A percentile compares a stretch with the other conserved stretches of the same genome.
Conservation (phyloP, 2,888 invertebrate genomes). For the Eumacrocentrus americanus region DNA sequence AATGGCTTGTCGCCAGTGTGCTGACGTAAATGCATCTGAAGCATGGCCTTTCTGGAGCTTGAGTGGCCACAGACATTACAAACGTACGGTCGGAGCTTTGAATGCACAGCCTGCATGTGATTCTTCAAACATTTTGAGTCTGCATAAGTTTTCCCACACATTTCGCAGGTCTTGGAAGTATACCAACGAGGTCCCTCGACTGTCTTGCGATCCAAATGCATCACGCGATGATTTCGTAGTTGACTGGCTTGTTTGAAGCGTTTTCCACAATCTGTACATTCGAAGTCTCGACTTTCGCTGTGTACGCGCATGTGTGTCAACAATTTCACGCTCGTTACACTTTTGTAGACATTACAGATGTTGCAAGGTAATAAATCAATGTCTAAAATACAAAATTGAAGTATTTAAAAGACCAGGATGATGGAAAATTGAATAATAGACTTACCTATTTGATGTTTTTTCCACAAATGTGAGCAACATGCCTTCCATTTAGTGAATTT, state of each 20-base stretch:
- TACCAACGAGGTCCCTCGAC: conserved; percentile 62
- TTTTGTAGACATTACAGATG: conserved; percentile 66
- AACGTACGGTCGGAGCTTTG: conserved; percentile 74
- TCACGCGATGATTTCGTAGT: conserved; percentile 67
- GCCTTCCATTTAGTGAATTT: conserved; percentile 68
- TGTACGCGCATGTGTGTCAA: conserved; percentile 72
- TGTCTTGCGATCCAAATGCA: conserved; percentile 61
- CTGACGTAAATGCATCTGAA: conserved; percentile 74
- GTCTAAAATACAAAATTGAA: conserved; percentile 50
- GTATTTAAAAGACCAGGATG: too few relatives aligned
- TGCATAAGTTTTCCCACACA: conserved; percentile 72
- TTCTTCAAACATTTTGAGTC: conserved; percentile 73
- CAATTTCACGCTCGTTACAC: conserved; percentile 65
- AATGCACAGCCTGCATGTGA: conserved; percentile 76
- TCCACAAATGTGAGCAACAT: conserved; percentile 74
- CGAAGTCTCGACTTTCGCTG: conserved; percentile 63
- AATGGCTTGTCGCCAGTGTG: conserved; percentile 82
- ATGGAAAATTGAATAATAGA: too few relatives aligned
- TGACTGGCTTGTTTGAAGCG: conserved; percentile 70
- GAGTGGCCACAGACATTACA: conserved; percentile 78
- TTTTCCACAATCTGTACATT: conserved; percentile 67
- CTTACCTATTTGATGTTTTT: conserved; percentile 65
- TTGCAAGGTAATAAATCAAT: conserved; percentile 68
- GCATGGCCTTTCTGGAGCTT: conserved; percentile 73
- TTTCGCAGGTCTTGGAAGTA: conserved; percentile 70